Base-by-base conservation (phyloP, 2,888 invertebrate species). In the Dicycla oo region DNA sequence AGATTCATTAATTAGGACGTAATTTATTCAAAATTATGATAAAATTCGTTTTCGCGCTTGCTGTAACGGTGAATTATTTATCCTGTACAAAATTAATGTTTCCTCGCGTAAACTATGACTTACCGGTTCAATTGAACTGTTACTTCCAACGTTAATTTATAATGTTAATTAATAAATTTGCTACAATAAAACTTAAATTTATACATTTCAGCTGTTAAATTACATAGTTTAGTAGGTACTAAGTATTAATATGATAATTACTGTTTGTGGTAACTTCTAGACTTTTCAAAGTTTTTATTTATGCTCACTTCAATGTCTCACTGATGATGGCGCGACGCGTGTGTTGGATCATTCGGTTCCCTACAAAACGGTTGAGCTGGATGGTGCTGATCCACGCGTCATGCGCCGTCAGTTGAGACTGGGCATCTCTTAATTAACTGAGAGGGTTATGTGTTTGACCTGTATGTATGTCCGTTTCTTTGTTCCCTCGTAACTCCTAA, bases 11-110 rank as follows among this genome's bases (percentile, higher is more conserved):
- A 45, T 62, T 66, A 71, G 81, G 71, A 71, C 57, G 62, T 56
- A 57, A 71, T 76, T 67, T 63, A 38, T 78, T 68, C 23, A 78
- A 70, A 70, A 79, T 53, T 57, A 77, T 72, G 34, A 11, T 56
- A 60, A 69, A 75, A 57, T 70, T 20, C 60, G 64, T 73, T 64
- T 74, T 64, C 60, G 20, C 60, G 34, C 47, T 23, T 71, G 47
- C 30, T 10, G 51, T 63, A 56, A 51, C 20, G 6, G 45, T 60
- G 15, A 79, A 11, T 67, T 56, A 70, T 68, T 73, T 60, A 40
- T 82, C 79, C 81, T 77, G 72, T 58, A 57, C 53, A 64, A 79
- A 79, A 60, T 57, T 72, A 65, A 79, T 82, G 75, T 75, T 58
- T 80, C 75, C 80, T 63, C 2, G 7, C 51, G 47, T 58, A 72